Conservation (phyloP, 1,140 invertebrate genomes). For the Drosophila azteca region DNA sequence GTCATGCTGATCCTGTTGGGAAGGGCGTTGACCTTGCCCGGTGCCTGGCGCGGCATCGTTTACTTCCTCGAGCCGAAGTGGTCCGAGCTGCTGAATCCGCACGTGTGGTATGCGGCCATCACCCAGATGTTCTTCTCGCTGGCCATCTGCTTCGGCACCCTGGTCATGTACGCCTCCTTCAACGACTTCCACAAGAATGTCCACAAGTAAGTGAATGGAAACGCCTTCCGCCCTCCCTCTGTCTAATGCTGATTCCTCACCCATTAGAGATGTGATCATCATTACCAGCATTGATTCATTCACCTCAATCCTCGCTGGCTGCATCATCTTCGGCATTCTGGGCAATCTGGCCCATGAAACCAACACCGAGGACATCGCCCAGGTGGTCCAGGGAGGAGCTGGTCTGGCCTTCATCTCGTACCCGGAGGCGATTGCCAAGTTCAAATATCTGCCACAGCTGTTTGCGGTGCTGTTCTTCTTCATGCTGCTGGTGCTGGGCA, state of each 20-base stretch:
- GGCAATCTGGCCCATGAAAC: constrained; percentile 89
- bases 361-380: constrained; percentile 83
- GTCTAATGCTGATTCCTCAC: neutral
- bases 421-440: constrained; percentile 94
- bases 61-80: constrained; percentile 90
- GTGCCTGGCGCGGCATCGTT: constrained; percentile 89
- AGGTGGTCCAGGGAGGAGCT: constrained; percentile 86
- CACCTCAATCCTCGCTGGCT: constrained; percentile 93
- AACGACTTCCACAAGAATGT: constrained; percentile 92
- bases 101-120: constrained; percentile 93
- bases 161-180: constrained; percentile 93
- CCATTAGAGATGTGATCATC: constrained; percentile 88
- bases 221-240: neutral
- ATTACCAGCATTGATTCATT: constrained; percentile 90
- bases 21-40: constrained; percentile 89
- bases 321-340: constrained; percentile 94
- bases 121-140: constrained; percentile 94
- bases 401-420: constrained; percentile 92
- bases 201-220: constrained; percentile 86
- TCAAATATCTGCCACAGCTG: constrained; percentile 90
- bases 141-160: constrained; percentile 91
- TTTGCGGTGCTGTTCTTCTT: constrained; percentile 95
- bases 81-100: constrained; percentile 87
- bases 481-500: constrained; percentile 92
- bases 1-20: constrained; percentile 88